Evolutionary conservation across 2,113 vertebrate genomes (phyloP).

Genomic region (Neodontobutis hainanensis): DNA sequence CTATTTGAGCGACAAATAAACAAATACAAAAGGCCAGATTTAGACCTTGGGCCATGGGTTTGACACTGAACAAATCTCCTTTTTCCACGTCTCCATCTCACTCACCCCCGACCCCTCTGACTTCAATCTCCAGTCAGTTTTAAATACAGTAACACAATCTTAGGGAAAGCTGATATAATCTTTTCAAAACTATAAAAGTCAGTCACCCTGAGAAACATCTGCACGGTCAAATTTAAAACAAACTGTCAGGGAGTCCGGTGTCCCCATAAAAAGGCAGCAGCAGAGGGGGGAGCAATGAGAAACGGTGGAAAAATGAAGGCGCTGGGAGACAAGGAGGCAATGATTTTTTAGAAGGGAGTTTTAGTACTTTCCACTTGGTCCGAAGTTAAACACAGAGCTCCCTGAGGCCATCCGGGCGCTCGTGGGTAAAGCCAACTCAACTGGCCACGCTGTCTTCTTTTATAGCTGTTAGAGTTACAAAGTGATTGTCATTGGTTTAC

Average conservation of each 20-base stretch:
- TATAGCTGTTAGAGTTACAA: constrained; percentile 49
- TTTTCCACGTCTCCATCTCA: constrained; percentile 18
- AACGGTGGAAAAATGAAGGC: constrained; percentile 49
- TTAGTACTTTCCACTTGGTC: constrained; percentile 70
- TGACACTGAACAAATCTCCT: constrained; percentile 30
- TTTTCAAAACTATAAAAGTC: constrained; percentile 88
- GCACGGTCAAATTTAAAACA: constrained; percentile 87
- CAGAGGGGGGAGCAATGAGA: constrained; percentile 29
- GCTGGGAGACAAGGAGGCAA: constrained; percentile 44
- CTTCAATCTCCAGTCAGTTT: constrained; percentile 68
- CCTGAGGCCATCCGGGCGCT: constrained; percentile 42
- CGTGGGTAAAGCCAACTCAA: constrained; percentile 50
- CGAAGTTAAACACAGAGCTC: constrained; percentile 57
- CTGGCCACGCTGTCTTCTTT: constrained; percentile 35
- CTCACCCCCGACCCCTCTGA: constrained; percentile 13
- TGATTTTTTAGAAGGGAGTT: constrained; percentile 56
- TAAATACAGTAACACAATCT: constrained; percentile 88
- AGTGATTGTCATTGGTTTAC: constrained; percentile 57
- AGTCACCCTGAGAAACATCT: constrained; percentile 86
- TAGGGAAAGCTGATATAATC: constrained; percentile 85
- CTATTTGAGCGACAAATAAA: background rate
- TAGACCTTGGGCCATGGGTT: background rate
- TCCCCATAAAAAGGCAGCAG: constrained; percentile 79
- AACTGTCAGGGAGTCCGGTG: constrained; percentile 83
- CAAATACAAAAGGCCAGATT: background rate